Percentiles rank a stretch among this genome's conserved stretches.
phyloP scores from a whole-genome alignment of 2,113 vertebrate genomes.

The Nesogale talazaci region DNA sequence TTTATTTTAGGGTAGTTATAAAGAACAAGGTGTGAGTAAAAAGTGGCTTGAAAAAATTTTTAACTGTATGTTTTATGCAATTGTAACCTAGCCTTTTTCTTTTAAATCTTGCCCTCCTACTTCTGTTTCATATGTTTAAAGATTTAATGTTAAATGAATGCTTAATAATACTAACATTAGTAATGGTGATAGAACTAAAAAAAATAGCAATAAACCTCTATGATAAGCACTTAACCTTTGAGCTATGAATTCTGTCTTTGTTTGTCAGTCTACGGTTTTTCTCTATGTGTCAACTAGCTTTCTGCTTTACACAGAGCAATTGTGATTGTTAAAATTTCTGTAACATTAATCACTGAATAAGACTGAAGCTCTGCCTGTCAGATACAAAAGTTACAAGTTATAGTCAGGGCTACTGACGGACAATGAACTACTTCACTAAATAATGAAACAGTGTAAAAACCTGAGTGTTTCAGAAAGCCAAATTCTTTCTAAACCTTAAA shows the following conservation, averaged over 20 bases:
- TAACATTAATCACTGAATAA: slow-evolving; percentile 39
- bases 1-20: not conserved
- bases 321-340: slow-evolving; percentile 36
- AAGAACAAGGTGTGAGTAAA: not conserved
- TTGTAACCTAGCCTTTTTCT: not conserved
- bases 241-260: not conserved
- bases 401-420: not conserved
- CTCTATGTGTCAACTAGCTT: not conserved
- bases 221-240: not conserved
- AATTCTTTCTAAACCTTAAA: slow-evolving; percentile 24
- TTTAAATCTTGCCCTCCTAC: not conserved
- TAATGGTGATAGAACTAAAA: not conserved
- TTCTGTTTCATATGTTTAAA: not conserved
- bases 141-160: not conserved
- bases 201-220: no score
- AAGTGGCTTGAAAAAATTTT: not conserved
- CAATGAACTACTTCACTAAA: slow-evolving; percentile 58
- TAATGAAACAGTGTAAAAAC: slow-evolving; percentile 49
- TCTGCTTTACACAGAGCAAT: slow-evolving; percentile 3
- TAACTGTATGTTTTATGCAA: not conserved
- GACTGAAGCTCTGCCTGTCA: not conserved
- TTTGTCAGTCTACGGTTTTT: slow-evolving; percentile 1
- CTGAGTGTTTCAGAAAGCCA: slow-evolving; percentile 30
- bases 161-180: not conserved
- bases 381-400: slow-evolving; percentile 52